These are phyloP conservation scores for Yponomeuta sedellus DNA, from an alignment of 2,888 invertebrate genomes.

Conservation along the genomic window DNA sequence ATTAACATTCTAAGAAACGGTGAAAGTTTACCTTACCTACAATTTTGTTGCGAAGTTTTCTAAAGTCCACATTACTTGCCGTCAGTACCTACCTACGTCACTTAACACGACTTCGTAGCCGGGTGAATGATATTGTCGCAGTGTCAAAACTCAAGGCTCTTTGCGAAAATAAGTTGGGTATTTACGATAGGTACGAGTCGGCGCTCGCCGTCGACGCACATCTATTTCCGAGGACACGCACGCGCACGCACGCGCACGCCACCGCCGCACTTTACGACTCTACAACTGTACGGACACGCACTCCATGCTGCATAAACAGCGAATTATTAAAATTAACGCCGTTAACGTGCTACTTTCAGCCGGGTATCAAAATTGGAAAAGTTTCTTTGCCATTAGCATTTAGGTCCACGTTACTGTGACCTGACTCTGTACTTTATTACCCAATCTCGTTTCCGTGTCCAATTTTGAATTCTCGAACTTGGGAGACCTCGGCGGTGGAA, in stretches of 20 bases:
- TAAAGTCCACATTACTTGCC: neutral
- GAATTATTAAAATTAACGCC: conserved; percentile 58
- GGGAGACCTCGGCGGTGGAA: neutral
- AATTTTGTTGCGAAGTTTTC: conserved; percentile 8
- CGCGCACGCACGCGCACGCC: conserved; percentile 41
- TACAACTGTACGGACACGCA: conserved; percentile 45
- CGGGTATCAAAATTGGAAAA: conserved; percentile 52
- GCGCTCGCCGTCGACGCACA: conserved; percentile 32
- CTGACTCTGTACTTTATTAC: conserved; percentile 3
- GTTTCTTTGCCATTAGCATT: conserved; percentile 33
- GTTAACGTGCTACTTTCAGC: conserved; percentile 44
- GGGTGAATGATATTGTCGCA: conserved; percentile 6
- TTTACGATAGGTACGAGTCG: conserved; percentile 57
- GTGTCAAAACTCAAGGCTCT: conserved; percentile 48
- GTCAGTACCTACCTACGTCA: neutral
- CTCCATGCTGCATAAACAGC: conserved; percentile 50
- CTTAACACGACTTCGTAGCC: neutral
- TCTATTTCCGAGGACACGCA: conserved; percentile 55
- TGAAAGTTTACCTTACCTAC: conserved; percentile 7
- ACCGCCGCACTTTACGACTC: conserved; percentile 41
- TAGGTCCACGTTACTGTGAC: conserved; percentile 11
- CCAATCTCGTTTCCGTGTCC: conserved; percentile 2
- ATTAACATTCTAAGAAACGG: conserved; percentile 12
- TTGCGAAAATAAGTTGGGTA: conserved; percentile 53
- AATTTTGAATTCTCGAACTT: neutral